Evolutionary conservation across 2,797 vertebrate genomes (phyloP), one percentile per base, ranked within the genome.

Genomic region (Myotis planiceps): DNA sequence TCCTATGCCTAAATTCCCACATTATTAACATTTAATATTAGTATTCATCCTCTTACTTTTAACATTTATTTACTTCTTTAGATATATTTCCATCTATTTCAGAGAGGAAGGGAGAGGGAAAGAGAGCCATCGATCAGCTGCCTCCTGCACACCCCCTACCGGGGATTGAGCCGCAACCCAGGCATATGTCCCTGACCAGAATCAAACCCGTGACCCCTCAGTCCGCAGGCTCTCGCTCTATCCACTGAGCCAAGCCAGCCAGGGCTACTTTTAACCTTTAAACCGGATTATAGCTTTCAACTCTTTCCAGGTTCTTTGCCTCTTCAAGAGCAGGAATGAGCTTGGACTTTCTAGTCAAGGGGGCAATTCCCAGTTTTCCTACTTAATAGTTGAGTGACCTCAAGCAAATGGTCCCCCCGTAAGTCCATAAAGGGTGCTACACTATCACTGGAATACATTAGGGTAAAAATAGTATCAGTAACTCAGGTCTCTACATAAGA

Each of bases 11-110:
- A 42, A 79, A n/a, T 69, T 55, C 34, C 45, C 14, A 12, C 49
- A 37, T 87, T 86, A 37, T 88, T 83, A 94, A 94, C 27, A 51
- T 55, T 65, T 76, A 34, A 15, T 21, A 58, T 92, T 74, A 68
- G 47, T 65, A 29, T 88, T 69, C n/a, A 79, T 39, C 47, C 19
- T 89, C 27, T 60, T 60, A 6, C 58, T 76, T 87, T 75, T 74
- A 83, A 80, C 29, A n/a, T 83, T 47, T 58, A 51, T 42, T 42
- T 42, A 42, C 2, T 42, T 42, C 10, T 42, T 45, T 45, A 45
- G 14, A 45, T 45, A 45, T 13, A 45, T 45, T 45, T 45, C 45
- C 2, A 45, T 45, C 45, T 12, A 14, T 45, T 45, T 45, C 45
- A 45, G 45, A 45, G 45, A 45, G 45, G 45, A 45, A 13, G 45